Conservation (phyloP, 1,140 invertebrate species). For the Atta texana region DNA sequence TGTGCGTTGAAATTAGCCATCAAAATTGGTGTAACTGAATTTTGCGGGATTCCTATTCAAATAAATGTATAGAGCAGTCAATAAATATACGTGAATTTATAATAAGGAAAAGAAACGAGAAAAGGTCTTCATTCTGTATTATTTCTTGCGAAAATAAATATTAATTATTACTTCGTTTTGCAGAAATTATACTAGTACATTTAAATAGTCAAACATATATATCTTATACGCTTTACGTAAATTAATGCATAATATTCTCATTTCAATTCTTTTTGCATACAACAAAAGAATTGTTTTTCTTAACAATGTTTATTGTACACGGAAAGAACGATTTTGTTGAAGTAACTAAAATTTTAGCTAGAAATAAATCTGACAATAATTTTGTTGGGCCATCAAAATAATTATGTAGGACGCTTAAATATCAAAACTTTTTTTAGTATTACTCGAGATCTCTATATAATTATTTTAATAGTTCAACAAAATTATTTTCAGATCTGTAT, state of each 20-base stretch:
- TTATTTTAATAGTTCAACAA: too few species aligned
- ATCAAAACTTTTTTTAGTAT: too few species aligned
- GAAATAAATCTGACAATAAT: too few species aligned
- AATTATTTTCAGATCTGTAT: too few species aligned
- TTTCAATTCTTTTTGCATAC: not conserved
- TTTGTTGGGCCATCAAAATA: too few species aligned
- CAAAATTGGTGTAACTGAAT: not conserved
- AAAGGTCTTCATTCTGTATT: not conserved
- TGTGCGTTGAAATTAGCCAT: not conserved
- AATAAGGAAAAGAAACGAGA: not conserved
- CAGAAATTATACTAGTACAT: not conserved
- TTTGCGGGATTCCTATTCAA: not conserved
- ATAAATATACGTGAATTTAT: conserved; percentile 3
- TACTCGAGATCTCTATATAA: too few species aligned
- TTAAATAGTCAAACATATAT: too few species aligned
- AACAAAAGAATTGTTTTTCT: not conserved
- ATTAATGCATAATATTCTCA: not conserved
- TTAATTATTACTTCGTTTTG: not conserved
- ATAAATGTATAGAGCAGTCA: not conserved
- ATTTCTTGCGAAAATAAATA: not conserved
- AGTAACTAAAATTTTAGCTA: too few species aligned
- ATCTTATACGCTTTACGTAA: not conserved
- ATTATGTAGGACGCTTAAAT: too few species aligned
- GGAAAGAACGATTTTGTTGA: too few species aligned
- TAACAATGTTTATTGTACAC: not conserved